Evolutionary conservation across 2,888 invertebrate genomes (phyloP), one percentile per base, ranked within the genome.

Genomic region (Dexiosoma caninum): DNA sequence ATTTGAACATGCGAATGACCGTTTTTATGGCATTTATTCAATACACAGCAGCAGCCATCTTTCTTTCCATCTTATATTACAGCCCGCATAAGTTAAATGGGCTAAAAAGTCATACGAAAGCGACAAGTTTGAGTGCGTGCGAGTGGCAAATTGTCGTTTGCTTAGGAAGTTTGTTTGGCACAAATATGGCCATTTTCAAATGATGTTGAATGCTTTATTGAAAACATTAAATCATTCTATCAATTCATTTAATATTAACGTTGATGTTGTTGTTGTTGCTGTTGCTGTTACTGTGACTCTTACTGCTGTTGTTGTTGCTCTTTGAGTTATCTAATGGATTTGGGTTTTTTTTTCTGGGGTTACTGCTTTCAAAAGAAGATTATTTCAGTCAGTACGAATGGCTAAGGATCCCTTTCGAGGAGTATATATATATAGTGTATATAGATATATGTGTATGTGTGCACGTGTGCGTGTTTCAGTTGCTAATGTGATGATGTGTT

Each of bases 211-310:
- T 49, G 30, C 84, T 86, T 88, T 88, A 88, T 88, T 88, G 87
- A 86, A 85, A 85, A 84, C 88, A 88, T 87, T 88, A 88, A 88
- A 88, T 88, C 87, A 88, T 88, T 85, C 89, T 86, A 87, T 88
- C 87, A 88, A 88, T 86, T 87, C 87, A 66, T 78, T 72, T 74
- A 69, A 72, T 77, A 44, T 57, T 57, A 12, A 51, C 32, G 70
- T 16, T 53, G 44, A 23, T 57, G 23, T 46, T 67, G 59, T 35
- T 67, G 32, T 42, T 66, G 16, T 30, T 27, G 6, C 6, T 27
- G 27, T 27, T 27, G 27, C 6, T 27, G 71, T 19, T 55, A 37
- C 23, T 59, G 23, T 46, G 60, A 53, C 27, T 67, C 27, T 44
- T 66, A n/a, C 6, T 30, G 71, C 12, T 55, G 46, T 23, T 59